phyloP scores from a whole-genome alignment of 2,888 invertebrate genomes.

The Lycocerus yunnanus region DNA sequence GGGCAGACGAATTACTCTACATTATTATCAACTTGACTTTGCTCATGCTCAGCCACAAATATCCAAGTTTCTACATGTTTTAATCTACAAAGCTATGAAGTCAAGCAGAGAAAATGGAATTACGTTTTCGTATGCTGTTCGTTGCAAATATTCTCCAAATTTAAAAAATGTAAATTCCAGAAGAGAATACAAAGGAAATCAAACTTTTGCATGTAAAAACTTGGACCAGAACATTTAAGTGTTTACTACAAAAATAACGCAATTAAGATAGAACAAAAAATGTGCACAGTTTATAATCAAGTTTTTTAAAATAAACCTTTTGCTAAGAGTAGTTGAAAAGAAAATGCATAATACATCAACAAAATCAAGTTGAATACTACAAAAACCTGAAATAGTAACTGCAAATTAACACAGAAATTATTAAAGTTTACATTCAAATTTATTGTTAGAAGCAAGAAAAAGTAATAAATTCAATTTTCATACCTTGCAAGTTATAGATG shows the following conservation, averaged over 20 bases:
- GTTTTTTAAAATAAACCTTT: slow-evolving; percentile 23
- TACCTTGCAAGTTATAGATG: neutral
- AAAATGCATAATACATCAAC: slow-evolving; percentile 31
- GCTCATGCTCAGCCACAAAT: slow-evolving; percentile 48
- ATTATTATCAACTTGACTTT: slow-evolving; percentile 49
- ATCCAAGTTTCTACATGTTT: slow-evolving; percentile 38
- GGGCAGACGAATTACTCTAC: slow-evolving; percentile 53
- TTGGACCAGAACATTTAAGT: neutral
- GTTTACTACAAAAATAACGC: neutral
- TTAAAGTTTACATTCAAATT: neutral
- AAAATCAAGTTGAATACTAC: slow-evolving; percentile 46
- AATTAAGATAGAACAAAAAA: neutral
- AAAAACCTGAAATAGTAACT: slow-evolving; percentile 4
- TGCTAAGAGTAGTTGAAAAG: neutral
- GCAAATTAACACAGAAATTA: slow-evolving; percentile 5
- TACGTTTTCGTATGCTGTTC: no score
- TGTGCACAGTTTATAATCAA: slow-evolving; percentile 19
- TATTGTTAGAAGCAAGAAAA: neutral
- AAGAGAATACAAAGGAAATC: no score
- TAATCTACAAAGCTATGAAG: neutral
- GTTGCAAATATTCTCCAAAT: no score
- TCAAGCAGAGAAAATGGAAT: no score
- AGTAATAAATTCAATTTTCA: neutral
- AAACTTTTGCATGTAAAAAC: neutral
- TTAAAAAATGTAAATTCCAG: no score